phyloP scores from a whole-genome alignment of 2,888 invertebrate species.

The Drosophila cognata region DNA sequence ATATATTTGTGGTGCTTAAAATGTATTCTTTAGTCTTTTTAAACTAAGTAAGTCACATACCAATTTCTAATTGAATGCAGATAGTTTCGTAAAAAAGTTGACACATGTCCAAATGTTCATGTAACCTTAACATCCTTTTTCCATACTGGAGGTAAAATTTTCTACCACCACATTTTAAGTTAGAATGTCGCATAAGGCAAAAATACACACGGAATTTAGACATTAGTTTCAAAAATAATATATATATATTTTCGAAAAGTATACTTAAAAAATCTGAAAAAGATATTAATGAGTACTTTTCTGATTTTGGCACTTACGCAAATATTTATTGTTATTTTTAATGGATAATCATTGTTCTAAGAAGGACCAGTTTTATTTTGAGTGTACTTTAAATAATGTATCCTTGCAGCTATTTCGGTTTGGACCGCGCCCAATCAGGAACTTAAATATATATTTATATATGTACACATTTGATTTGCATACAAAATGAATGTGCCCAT shows the following conservation, averaged over 20 bases:
- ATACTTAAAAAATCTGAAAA: not conserved
- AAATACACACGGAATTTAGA: not conserved
- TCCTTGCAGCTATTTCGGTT: not conserved
- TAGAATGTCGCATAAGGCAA: not conserved
- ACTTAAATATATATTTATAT: not conserved
- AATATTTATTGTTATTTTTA: not conserved
- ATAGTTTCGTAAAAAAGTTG: not conserved
- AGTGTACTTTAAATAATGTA: not conserved
- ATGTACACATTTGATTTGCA: not conserved
- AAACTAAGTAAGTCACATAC: no score
- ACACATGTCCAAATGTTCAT: not conserved
- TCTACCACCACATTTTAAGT: not conserved
- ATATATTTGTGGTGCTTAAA: not conserved
- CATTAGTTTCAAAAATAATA: not conserved
- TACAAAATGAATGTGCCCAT: not conserved
- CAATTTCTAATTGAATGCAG: not conserved
- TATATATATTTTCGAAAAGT: not conserved
- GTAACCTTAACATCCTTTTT: not conserved
- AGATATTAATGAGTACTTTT: not conserved
- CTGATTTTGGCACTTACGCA: not conserved
- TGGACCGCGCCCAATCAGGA: not conserved
- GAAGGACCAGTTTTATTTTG: not conserved
- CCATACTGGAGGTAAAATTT: not conserved
- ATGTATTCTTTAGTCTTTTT: not conserved
- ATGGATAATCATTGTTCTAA: not conserved